Conservation (phyloP, 2,888 invertebrate species). For the Caenorhabditis sp. region DNA sequence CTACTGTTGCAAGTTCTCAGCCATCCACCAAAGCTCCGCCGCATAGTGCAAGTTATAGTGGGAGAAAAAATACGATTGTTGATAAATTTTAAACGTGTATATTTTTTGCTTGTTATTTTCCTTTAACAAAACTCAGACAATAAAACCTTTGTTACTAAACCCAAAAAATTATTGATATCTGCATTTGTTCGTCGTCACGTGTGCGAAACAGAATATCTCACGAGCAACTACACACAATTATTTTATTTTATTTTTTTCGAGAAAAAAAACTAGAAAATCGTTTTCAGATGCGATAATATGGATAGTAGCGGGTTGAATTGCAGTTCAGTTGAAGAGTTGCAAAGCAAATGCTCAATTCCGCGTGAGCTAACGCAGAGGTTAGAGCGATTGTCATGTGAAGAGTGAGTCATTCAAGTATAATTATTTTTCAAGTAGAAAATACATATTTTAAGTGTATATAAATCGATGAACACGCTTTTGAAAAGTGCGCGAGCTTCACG, state of each 20-base stretch:
- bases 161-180: not conserved
- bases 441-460: conserved; percentile 17
- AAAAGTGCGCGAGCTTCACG: conserved; percentile 9
- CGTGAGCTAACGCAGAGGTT: conserved; percentile 10
- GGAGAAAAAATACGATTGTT: conserved; percentile 12
- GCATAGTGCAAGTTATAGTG: conserved; percentile 31
- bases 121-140: not conserved
- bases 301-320: conserved; percentile 24
- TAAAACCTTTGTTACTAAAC: not conserved
- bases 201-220: not conserved
- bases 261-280: not conserved
- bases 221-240: not conserved
- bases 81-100: conserved; percentile 25
- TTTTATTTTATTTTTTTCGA: conserved; percentile 1
- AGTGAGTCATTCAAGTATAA: conserved; percentile 10
- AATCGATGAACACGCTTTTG: conserved; percentile 17
- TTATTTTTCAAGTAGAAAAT: not conserved
- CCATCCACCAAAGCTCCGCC: conserved; percentile 25
- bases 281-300: conserved; percentile 18
- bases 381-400: conserved; percentile 9
- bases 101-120: not conserved
- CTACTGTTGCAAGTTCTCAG: conserved; percentile 37
- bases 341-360: conserved; percentile 4
- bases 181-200: not conserved
- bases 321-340: conserved; percentile 14